Base-by-base conservation (phyloP, 2,888 invertebrate species). In the Prosopocoilus inquinatus region DNA sequence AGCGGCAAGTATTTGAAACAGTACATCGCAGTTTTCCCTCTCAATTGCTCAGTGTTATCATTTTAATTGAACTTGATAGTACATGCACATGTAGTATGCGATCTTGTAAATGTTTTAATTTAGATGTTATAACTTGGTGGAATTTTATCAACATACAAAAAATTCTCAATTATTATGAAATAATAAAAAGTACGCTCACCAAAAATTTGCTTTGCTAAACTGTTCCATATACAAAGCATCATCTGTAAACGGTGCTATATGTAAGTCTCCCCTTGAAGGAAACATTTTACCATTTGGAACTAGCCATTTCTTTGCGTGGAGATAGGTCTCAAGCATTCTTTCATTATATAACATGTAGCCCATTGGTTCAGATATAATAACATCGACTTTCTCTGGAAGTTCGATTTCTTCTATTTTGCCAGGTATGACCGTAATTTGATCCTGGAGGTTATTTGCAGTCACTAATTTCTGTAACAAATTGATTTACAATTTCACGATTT, bases 301-400 rank as follows among this genome's bases (percentile, higher is more conserved):
- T 36, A 98, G 82, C 95, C 97, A 99, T 76, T 98, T 98, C 73
- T 98, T 95, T 2, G 98, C 97, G 81, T 98, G 98, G 58, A 99
- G 81, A 80, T 95, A 99, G 0, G 96, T 96, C 80, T 99, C 99
- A 65, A 99, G 81, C 99, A 99, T 99, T 61, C 98, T 84, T 77
- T 99, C 98, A 80, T 99, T 99, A 77, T 96, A 96, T 53, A 99
- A 80, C 98, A 99, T 98, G 76, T 99, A 99, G n/a, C 98, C 98
- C 98, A 99, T 99, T 0, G 98, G 98, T 79, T 99, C 99, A 1
- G 96, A 97, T 65, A 99, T 94, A 67, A 99, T 97, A 41, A 96
- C 88, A 79, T 99, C 98, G 13, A 99, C 97, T 69, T 84, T 85
- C 76, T 98, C 97, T 1, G 97, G 96, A 60, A 99, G 80, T 65